Evolutionary conservation across 2,113 vertebrate genomes (phyloP), one percentile per base, ranked within the genome.

Genomic region (Steatornis caripensis): DNA sequence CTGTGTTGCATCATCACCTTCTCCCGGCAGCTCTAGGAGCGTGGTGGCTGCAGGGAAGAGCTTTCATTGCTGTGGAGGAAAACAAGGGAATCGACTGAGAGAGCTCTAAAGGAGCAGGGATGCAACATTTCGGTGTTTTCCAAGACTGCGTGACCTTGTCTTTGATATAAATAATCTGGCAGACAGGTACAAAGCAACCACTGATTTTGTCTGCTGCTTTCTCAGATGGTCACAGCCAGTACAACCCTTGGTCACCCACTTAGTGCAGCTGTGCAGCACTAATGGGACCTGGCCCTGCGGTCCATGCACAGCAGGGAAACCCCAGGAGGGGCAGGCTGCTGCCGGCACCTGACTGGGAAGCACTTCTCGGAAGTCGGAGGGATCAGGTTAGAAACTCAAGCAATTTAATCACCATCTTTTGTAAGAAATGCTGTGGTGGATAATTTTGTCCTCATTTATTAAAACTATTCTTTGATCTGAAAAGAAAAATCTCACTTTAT

Each of bases 381-480:
- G 27, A 69, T 87, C 53, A 77, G 51, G 71, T 55, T 70, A 37
- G 24, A 94, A 95, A 96, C 23, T 65, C 43, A 92, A 95, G 54
- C 18, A 11, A 29, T 93, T 96, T 94, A 96, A 94, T 95, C 87
- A 87, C 45, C 4, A 0, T 41, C 69, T 95, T 95, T 93, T 93
- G n/a, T 81, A 86, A 92, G 85, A 97, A 97, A 75, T 36, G 36
- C n/a, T 74, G 71, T 22, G 46, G 91, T 39, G 89, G 85, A 93
- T 82, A 77, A 82, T 93, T 96, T 96, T 97, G 70, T 88, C 66
- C 87, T 93, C 2, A 0, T 86, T 94, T 94, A 60, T 92, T 80
- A 41, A 62, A 94, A 65, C 12, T 46, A 26, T 81, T 81, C n/a
- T 93, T 93, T 65, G 24, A 92, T 87, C 83, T 87, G 87, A 92